Conservation (phyloP, 2,888 invertebrate genomes). For the Spilosoma lubricipeda region DNA sequence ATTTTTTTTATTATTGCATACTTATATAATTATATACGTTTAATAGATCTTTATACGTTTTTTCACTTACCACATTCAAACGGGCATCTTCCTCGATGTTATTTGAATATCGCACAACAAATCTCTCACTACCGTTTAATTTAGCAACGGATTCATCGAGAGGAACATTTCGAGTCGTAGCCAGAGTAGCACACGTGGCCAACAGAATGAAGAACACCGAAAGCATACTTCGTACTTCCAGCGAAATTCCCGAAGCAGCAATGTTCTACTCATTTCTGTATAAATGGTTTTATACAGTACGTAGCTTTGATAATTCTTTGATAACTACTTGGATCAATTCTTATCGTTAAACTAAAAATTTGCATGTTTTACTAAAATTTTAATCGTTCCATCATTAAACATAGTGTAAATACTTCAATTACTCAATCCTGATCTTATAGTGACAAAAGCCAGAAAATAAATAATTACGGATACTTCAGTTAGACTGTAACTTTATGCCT, state of each 20-base stretch:
- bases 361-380: not conserved
- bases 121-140: not conserved
- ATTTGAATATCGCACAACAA: constrained; percentile 58
- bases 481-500: not conserved
- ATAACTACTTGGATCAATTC: constrained; percentile 28
- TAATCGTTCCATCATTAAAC: no score
- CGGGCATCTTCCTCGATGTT: constrained; percentile 72
- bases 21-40: no score
- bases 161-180: constrained; percentile 54
- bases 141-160: constrained; percentile 49
- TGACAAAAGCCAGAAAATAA: not conserved
- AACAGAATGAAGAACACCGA: constrained; percentile 34
- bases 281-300: constrained; percentile 44
- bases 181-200: constrained; percentile 43
- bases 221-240: constrained; percentile 14
- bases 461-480: not conserved
- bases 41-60: no score
- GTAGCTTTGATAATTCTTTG: constrained; percentile 24
- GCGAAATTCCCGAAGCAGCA: not conserved
- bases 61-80: constrained; percentile 69
- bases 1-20: no score
- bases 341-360: not conserved
- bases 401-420: not conserved
- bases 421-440: not conserved
- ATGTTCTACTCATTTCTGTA: constrained; percentile 48